Conservation (phyloP, 2,113 vertebrate genomes). For the Trinectes maculatus region DNA sequence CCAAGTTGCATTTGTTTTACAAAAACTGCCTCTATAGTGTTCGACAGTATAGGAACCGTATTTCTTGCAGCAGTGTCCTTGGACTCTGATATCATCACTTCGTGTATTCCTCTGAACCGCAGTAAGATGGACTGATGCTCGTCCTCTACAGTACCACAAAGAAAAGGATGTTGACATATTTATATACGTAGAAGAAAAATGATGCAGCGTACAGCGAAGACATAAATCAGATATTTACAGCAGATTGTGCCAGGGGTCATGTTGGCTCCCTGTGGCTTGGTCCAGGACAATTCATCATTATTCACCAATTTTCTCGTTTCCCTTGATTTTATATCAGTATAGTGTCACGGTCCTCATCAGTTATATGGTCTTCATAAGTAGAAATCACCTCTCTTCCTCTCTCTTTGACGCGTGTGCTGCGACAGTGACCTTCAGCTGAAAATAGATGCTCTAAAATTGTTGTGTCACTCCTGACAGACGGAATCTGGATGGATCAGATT, state of each 20-base stretch:
- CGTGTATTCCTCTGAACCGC: neutral
- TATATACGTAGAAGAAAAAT: too few species aligned
- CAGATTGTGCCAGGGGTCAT: too few species aligned
- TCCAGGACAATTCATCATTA: neutral
- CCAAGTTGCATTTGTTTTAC: slow-evolving; percentile 1
- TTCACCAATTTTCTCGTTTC: too few species aligned
- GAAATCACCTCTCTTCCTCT: neutral
- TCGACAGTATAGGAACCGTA: neutral
- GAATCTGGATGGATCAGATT: slow-evolving; percentile 20
- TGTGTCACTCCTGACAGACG: slow-evolving; percentile 35
- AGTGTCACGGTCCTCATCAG: neutral
- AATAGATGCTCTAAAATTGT: slow-evolving; percentile 37
- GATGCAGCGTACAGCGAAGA: too few species aligned
- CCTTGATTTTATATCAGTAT: neutral
- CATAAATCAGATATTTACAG: too few species aligned
- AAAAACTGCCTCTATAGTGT: neutral
- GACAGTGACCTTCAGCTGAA: slow-evolving; percentile 62
- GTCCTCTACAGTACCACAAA: neutral
- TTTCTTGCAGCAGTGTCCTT: neutral
- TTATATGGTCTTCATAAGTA: neutral
- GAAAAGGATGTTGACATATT: neutral
- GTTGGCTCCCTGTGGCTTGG: neutral
- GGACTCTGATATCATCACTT: slow-evolving; percentile 2
- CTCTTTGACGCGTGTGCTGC: slow-evolving; percentile 15
- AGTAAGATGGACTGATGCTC: neutral